phyloP scores from a whole-genome alignment of 2,113 vertebrate genomes.

The Mesembrinibis cayennensis region DNA sequence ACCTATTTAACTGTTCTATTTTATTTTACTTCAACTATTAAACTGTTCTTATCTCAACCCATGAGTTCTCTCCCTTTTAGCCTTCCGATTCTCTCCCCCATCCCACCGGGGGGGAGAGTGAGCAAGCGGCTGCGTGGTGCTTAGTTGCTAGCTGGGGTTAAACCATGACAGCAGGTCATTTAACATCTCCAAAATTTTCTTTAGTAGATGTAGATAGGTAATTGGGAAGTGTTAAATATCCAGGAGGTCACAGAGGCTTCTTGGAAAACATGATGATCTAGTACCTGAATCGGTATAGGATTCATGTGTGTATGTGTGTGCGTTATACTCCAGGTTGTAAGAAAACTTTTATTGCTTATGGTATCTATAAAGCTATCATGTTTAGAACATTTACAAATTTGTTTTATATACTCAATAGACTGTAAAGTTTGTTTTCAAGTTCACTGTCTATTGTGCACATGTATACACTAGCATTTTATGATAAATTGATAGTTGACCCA shows the following conservation, averaged over 20 bases:
- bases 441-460: background rate
- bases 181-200: background rate
- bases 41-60: too few relatives aligned
- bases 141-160: too few relatives aligned
- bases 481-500: constrained; percentile 39
- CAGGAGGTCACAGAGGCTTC: background rate
- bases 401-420: background rate
- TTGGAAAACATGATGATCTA: background rate
- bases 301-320: background rate
- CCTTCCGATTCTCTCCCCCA: too few relatives aligned
- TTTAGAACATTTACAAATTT: constrained; percentile 3
- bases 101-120: too few relatives aligned
- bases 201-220: background rate
- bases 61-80: too few relatives aligned
- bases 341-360: background rate
- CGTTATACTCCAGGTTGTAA: background rate
- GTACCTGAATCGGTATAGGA: background rate
- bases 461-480: constrained; percentile 1
- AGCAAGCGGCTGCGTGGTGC: too few relatives aligned
- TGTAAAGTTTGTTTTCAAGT: constrained; percentile 17
- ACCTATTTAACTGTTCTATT: too few relatives aligned
- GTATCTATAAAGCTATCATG: background rate
- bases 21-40: too few relatives aligned
- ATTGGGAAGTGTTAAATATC: background rate
- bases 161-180: background rate